Conservation (phyloP, 2,113 vertebrate genomes). For the Nematolebias whitei region DNA sequence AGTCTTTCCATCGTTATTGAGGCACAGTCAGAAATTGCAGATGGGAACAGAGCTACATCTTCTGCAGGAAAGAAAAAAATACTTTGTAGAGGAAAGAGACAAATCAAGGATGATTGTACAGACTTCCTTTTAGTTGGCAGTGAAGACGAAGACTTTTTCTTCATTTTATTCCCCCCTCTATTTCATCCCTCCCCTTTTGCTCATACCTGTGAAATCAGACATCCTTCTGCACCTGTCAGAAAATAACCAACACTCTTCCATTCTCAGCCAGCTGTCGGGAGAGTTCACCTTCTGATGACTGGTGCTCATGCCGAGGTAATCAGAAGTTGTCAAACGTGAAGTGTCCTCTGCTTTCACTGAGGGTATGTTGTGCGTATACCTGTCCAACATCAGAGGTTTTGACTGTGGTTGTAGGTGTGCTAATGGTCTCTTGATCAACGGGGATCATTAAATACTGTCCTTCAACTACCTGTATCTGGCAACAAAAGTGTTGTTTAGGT, state of each 20-base stretch:
- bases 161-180: constrained; percentile 19
- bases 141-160: constrained; percentile 21
- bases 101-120: constrained; percentile 58
- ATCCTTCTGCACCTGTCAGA: constrained; percentile 55
- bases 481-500: constrained; percentile 50
- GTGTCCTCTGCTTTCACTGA: constrained; percentile 48
- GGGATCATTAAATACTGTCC: constrained; percentile 50
- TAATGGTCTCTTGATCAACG: constrained; percentile 59
- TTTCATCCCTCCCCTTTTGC: constrained; percentile 39
- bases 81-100: constrained; percentile 20
- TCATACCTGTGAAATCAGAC: constrained; percentile 62
- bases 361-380: constrained; percentile 1
- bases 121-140: constrained; percentile 41
- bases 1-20: constrained; percentile 20
- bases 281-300: constrained; percentile 53
- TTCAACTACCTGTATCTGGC: constrained; percentile 31
- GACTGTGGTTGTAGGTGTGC: constrained; percentile 28
- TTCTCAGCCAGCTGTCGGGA: constrained; percentile 42
- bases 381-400: constrained; percentile 16
- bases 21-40: constrained; percentile 9
- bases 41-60: constrained; percentile 23
- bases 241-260: constrained; percentile 56
- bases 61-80: not conserved
- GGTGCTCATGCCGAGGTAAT: constrained; percentile 57
- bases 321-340: constrained; percentile 69